Conservation (phyloP, 2,797 vertebrate genomes). For the Poecilia picta region DNA sequence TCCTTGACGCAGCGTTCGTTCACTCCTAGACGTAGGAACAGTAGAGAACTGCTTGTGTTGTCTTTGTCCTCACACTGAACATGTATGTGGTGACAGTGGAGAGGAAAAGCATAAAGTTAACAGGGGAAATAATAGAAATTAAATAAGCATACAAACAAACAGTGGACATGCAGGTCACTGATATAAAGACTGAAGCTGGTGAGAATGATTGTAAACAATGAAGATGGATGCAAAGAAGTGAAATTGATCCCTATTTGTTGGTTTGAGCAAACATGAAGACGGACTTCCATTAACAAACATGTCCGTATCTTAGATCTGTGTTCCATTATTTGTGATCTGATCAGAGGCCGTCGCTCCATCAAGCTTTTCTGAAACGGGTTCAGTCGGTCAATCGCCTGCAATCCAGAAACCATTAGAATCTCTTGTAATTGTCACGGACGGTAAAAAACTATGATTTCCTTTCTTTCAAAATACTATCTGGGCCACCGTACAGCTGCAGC, state of each 20-base stretch:
- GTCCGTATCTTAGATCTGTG: no score
- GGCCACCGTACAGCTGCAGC: conserved; percentile 15
- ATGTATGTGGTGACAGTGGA: no score
- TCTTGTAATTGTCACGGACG: conserved; percentile 22
- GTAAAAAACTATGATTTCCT: conserved; percentile 2
- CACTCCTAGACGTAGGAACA: no score
- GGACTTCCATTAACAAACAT: neutral
- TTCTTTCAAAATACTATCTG: conserved; percentile 1
- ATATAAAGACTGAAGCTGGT: neutral
- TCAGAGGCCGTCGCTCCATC: neutral
- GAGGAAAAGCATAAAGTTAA: neutral
- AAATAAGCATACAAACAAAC: neutral
- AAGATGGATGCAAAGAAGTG: neutral
- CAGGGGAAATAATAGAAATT: neutral
- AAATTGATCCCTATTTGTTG: neutral
- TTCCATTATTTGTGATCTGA: neutral
- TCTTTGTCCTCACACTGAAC: neutral
- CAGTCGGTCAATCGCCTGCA: neutral
- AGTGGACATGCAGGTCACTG: neutral
- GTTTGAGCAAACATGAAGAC: neutral
- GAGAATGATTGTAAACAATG: neutral
- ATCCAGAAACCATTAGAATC: conserved; percentile 15
- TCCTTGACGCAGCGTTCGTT: no score
- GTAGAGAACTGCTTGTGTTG: neutral
- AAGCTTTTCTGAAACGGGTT: neutral